Evolutionary conservation across 2,888 invertebrate genomes (phyloP).

Genomic region (Oligia latruncula): DNA sequence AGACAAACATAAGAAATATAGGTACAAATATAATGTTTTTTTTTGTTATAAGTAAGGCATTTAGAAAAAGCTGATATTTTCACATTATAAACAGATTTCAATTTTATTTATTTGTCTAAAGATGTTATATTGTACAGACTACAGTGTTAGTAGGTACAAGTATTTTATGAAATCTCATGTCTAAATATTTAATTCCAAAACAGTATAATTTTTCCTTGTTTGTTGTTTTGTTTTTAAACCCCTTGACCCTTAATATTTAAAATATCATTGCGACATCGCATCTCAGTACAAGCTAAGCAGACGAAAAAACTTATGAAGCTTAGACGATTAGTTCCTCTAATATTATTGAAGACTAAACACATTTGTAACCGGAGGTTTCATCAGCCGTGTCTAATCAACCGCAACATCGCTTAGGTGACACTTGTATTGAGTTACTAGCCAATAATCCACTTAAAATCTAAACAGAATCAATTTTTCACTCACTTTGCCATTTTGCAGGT

Average conservation of each 20-base stretch:
- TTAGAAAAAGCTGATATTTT: no score
- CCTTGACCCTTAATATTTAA: background rate
- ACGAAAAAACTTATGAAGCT: background rate
- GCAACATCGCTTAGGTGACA: conserved; percentile 65
- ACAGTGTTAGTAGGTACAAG: background rate
- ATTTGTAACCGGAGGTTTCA: conserved; percentile 51
- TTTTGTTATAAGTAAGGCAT: background rate
- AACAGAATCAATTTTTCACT: conserved; percentile 71
- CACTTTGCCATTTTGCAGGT: conserved; percentile 85
- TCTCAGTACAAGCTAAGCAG: conserved; percentile 10
- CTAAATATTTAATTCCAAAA: background rate
- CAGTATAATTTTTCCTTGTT: background rate
- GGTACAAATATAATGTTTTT: no score
- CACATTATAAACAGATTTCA: no score
- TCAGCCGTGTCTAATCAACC: conserved; percentile 66
- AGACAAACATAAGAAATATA: background rate
- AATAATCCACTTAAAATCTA: conserved; percentile 68
- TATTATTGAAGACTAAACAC: conserved; percentile 23
- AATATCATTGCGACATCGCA: conserved; percentile 20
- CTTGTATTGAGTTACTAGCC: conserved; percentile 67
- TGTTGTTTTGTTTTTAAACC: no score
- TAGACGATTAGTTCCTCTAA: background rate
- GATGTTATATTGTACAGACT: background rate
- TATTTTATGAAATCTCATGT: background rate
- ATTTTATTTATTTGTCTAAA: no score